Evolutionary conservation across 2,113 vertebrate species (phyloP).

Genomic region (Xiphophorus couchianus): DNA sequence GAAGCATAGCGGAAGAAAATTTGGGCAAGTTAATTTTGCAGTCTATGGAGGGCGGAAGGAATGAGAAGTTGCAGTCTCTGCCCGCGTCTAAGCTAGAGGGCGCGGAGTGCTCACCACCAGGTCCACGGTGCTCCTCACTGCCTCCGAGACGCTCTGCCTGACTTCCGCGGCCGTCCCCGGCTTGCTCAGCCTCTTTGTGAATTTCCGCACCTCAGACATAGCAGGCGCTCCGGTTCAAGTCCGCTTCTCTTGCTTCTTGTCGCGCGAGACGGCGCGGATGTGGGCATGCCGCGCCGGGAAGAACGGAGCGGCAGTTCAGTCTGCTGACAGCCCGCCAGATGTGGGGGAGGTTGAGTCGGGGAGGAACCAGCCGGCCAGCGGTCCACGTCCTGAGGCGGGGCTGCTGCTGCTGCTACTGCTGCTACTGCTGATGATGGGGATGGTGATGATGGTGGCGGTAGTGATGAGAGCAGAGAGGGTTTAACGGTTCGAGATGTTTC

Average conservation of each 20-base stretch:
- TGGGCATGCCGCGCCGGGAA: slow-evolving; percentile 56
- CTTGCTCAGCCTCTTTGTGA: slow-evolving; percentile 90
- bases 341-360: neutral
- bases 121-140: slow-evolving; percentile 83
- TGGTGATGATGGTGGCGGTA: slow-evolving; percentile 18
- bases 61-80: neutral
- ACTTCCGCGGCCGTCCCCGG: slow-evolving; percentile 91
- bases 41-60: neutral
- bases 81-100: neutral
- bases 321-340: slow-evolving; percentile 9
- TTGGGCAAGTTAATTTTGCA: neutral
- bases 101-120: slow-evolving; percentile 82
- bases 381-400: slow-evolving; percentile 68
- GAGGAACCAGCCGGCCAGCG: slow-evolving; percentile 52
- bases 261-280: slow-evolving; percentile 11
- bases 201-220: slow-evolving; percentile 90
- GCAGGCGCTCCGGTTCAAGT: slow-evolving; percentile 16
- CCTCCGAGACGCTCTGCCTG: slow-evolving; percentile 89
- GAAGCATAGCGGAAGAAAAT: neutral
- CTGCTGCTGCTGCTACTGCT: slow-evolving; percentile 22
- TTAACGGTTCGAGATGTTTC: slow-evolving; percentile 6
- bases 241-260: slow-evolving; percentile 8
- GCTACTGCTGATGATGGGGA: neutral
- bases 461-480: slow-evolving; percentile 42
- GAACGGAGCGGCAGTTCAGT: slow-evolving; percentile 24